These are phyloP conservation scores for Menidia menidia DNA, from an alignment of 2,797 vertebrate species.

Conservation along the genomic window DNA sequence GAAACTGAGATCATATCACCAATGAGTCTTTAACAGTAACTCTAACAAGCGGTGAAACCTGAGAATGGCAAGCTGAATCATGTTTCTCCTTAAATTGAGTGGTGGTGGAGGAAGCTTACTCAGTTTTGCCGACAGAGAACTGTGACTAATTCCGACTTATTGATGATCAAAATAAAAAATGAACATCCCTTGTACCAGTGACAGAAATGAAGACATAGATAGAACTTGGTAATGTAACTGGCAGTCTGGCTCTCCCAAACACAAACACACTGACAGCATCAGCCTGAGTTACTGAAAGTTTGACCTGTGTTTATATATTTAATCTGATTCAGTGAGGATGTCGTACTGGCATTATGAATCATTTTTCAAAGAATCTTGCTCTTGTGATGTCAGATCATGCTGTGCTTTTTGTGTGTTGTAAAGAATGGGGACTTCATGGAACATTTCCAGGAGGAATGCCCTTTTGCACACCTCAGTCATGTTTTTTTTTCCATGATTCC, in stretches of 20 bases:
- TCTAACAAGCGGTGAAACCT: constrained; percentile 38
- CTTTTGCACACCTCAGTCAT: constrained; percentile 27
- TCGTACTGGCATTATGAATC: neutral
- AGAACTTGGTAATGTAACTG: neutral
- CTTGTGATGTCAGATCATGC: neutral
- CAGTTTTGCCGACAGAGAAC: constrained; percentile 21
- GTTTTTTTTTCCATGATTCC: constrained; percentile 37
- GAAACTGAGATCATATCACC: constrained; percentile 42
- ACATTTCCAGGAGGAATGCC: constrained; percentile 39
- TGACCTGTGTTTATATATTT: constrained; percentile 5
- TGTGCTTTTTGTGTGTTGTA: neutral
- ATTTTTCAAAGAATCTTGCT: neutral
- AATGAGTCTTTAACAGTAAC: constrained; percentile 33
- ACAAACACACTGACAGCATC: neutral
- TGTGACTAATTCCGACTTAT: neutral
- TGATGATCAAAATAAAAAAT: neutral
- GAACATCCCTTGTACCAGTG: neutral
- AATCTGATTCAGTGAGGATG: neutral
- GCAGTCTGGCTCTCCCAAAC: constrained; percentile 4
- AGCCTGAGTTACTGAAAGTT: neutral
- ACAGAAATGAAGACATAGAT: constrained; percentile 14
- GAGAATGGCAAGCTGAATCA: constrained; percentile 33
- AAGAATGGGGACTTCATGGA: constrained; percentile 9
- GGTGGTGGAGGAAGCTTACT: neutral
- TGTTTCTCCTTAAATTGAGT: constrained; percentile 30